Evolutionary conservation across 2,888 invertebrate genomes (phyloP), one percentile per base, ranked within the genome.

Genomic region (Rhodophaea formosa): DNA sequence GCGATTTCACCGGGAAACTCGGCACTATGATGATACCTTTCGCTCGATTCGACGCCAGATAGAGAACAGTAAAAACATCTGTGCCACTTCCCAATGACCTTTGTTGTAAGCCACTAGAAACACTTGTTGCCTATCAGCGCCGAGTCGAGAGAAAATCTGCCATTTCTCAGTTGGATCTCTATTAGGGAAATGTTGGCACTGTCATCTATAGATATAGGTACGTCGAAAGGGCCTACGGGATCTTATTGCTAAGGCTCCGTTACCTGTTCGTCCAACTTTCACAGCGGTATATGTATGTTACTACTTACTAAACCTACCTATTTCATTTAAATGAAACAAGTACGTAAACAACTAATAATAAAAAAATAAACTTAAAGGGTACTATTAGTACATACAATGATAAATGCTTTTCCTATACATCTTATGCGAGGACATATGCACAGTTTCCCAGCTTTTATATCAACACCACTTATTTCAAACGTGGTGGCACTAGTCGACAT

Each of bases 31-130:
- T 83, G 84, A 84, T 86, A 84, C 89, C 86, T 89, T 89, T 87
- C 88, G 88, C 88, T 90, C 81, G 81, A 84, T 84, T 80, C 81
- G 77, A 80, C 79, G 80, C 74, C 71, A 79, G 82, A 85, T 84
- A 82, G 77, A 79, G 79, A 84, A 78, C 79, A 80, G 80, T 79
- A 84, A 84, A 83, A 86, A 86, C 82, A 69, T 69, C 73, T 82
- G 88, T 80, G 76, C 88, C 69, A 87, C 83, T 88, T 89, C 84
- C 80, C 86, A 86, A 82, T 88, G 86, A 87, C 85, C 86, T 88
- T 87, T 86, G 85, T 86, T 84, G 79, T 74, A 74, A 74, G 72
- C 74, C 74, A 71, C 73, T 77, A 77, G 79, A 77, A 72, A 66
- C 59, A 63, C 59, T 53, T 56, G 57, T 62, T 57, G 43, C 56